Conservation (phyloP, 1,140 invertebrate species). For the Caenorhabditis remanei region DNA sequence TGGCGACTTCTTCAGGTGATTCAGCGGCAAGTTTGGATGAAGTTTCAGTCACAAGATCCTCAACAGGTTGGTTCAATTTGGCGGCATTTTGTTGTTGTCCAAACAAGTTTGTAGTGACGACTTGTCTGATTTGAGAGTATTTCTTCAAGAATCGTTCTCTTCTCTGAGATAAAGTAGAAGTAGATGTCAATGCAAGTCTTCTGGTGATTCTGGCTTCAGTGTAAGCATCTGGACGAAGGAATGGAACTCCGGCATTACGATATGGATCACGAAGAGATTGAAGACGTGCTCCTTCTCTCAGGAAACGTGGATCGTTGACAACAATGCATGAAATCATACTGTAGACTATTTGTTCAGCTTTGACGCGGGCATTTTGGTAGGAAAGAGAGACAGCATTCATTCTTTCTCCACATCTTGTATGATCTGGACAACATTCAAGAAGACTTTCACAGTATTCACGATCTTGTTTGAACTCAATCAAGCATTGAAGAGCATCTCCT, state of each 20-base stretch:
- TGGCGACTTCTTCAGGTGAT: not conserved
- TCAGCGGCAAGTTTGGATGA: conserved; percentile 20
- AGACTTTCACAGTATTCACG: conserved; percentile 52
- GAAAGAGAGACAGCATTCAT: conserved; percentile 62
- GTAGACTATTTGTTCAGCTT: conserved; percentile 47
- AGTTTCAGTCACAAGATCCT: conserved; percentile 45
- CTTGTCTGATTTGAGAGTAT: conserved; percentile 50
- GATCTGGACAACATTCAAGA: conserved; percentile 50
- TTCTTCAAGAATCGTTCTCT: conserved; percentile 49
- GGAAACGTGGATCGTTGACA: conserved; percentile 43
- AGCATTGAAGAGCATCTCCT: conserved; percentile 53
- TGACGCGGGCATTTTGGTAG: conserved; percentile 56
- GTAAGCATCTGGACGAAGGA: conserved; percentile 56
- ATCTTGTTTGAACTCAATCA: conserved; percentile 56
- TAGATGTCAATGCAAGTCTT: conserved; percentile 48
- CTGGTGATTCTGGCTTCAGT: conserved; percentile 58
- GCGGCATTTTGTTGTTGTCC: conserved; percentile 25
- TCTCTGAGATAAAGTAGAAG: conserved; percentile 37
- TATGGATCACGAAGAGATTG: conserved; percentile 44
- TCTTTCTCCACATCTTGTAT: conserved; percentile 59
- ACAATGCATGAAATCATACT: conserved; percentile 51
- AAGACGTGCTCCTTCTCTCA: conserved; percentile 47
- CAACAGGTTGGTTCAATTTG: conserved; percentile 28
- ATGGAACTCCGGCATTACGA: conserved; percentile 56
- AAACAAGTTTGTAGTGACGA: conserved; percentile 39